phyloP scores from a whole-genome alignment of 2,113 vertebrate genomes.

The Channa argus region DNA sequence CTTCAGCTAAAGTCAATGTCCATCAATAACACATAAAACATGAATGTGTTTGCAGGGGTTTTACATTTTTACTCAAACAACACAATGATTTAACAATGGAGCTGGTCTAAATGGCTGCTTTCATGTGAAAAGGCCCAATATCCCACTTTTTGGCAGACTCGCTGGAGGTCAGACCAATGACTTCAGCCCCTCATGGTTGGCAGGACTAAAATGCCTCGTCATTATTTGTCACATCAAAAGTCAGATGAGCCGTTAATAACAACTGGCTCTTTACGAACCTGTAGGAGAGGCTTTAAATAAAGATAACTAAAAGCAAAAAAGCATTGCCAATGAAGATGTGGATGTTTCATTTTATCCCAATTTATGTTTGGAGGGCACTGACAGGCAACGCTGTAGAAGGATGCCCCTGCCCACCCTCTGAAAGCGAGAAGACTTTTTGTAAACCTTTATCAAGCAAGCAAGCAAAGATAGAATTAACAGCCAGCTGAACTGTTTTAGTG shows the following conservation, averaged over 20 bases:
- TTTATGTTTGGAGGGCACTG: too few relatives aligned
- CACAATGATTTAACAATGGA: not conserved
- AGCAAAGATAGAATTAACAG: too few relatives aligned
- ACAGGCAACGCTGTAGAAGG: too few relatives aligned
- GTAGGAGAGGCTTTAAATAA: conserved; percentile 1
- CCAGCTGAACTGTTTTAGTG: too few relatives aligned
- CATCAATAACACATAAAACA: not conserved
- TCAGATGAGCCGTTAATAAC: conserved; percentile 57
- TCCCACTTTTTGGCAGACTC: conserved; percentile 14
- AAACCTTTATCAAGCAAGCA: too few relatives aligned
- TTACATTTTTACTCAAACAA: not conserved
- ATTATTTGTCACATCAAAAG: conserved; percentile 65
- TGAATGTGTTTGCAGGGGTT: not conserved
- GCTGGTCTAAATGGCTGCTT: not conserved
- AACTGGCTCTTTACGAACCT: conserved; percentile 39
- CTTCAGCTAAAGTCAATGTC: too few relatives aligned
- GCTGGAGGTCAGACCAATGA: conserved; percentile 43
- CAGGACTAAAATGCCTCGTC: conserved; percentile 47
- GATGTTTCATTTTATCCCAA: too few relatives aligned
- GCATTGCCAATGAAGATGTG: too few relatives aligned
- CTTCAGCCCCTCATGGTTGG: conserved; percentile 35
- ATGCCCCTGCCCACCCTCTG: too few relatives aligned
- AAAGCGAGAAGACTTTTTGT: too few relatives aligned
- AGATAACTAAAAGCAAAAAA: not conserved
- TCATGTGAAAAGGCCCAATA: not conserved